Conservation (phyloP, 2,888 invertebrate genomes). For the Branchellion lobata region DNA sequence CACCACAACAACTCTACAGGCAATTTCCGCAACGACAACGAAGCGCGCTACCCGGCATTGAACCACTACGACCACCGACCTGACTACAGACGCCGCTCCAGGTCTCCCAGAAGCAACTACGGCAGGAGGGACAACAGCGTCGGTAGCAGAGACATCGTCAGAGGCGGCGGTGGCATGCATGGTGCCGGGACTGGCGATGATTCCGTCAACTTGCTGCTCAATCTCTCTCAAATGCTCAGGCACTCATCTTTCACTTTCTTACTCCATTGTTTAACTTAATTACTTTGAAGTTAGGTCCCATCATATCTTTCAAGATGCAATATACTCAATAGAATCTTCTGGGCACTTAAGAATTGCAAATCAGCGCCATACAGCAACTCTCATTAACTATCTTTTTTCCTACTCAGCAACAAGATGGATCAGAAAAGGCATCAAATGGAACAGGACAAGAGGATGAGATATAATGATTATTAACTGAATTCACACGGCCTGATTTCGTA, state of each 20-base stretch:
- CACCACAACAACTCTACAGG: background rate
- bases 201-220: constrained; percentile 41
- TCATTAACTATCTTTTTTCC: background rate
- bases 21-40: constrained; percentile 8
- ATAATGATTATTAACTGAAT: background rate
- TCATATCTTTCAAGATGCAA: no score
- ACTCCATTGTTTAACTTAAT: no score
- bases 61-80: background rate
- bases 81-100: background rate
- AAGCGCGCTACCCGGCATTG: background rate
- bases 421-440: constrained; percentile 19
- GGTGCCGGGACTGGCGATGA: background rate
- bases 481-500: no score
- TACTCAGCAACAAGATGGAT: constrained; percentile 22
- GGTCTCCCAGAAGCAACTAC: background rate
- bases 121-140: background rate
- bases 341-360: no score
- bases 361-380: no score
- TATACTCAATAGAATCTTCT: no score
- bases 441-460: background rate
- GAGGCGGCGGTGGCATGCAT: background rate
- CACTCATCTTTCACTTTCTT: no score
- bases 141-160: background rate
- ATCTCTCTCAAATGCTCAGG: constrained; percentile 43
- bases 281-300: no score